Evolutionary conservation across 2,113 vertebrate genomes (phyloP).

Genomic region (Sturnira hondurensis): DNA sequence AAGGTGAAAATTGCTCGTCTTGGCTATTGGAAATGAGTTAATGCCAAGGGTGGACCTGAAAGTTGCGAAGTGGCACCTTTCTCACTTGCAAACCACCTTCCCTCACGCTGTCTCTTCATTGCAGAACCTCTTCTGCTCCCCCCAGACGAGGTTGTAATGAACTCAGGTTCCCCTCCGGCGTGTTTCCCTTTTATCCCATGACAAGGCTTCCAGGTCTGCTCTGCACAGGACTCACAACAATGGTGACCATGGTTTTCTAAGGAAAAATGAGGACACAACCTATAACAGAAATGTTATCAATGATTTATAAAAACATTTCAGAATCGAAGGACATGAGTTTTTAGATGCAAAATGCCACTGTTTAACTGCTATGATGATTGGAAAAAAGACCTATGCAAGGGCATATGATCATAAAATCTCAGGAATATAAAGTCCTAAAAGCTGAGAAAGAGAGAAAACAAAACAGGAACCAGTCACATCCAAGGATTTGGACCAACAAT

Average conservation of each 20-base stretch:
- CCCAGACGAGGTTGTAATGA: neutral
- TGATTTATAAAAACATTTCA: neutral
- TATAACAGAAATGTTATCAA: neutral
- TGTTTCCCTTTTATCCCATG: neutral
- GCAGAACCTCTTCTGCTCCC: neutral
- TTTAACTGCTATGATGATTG: neutral
- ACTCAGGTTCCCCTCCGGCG: neutral
- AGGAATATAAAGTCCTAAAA: neutral
- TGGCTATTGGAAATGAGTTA: neutral
- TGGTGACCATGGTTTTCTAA: neutral
- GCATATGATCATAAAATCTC: neutral
- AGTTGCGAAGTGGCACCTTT: neutral
- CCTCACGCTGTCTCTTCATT: neutral
- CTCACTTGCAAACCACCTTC: neutral
- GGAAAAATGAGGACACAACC: neutral
- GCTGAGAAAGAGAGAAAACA: neutral
- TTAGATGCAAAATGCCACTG: neutral
- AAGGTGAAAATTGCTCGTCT: neutral
- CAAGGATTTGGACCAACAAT: neutral
- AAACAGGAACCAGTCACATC: neutral
- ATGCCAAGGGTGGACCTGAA: too few relatives aligned
- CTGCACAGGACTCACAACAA: neutral
- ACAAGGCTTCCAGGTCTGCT: neutral
- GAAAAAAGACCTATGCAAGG: neutral
- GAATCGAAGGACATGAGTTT: neutral